These are phyloP conservation scores for Leptodirus hochenwartii DNA, from an alignment of 2,888 invertebrate genomes.

Conservation along the genomic window DNA sequence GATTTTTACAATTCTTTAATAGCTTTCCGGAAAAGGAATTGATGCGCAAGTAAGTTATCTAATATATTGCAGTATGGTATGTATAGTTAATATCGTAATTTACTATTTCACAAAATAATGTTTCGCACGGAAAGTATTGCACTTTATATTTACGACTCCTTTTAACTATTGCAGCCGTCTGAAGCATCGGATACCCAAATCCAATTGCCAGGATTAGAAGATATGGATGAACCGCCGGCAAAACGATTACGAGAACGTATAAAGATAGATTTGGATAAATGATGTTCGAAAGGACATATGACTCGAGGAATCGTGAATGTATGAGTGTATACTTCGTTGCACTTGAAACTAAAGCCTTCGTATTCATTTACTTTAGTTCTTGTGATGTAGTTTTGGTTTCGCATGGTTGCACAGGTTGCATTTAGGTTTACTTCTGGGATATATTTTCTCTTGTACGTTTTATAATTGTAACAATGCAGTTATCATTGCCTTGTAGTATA, in stretches of 20 bases:
- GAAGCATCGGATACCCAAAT: constrained; percentile 68
- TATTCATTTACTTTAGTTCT: no score
- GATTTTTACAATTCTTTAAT: no score
- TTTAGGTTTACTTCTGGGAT: no score
- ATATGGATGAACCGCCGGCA: constrained; percentile 27
- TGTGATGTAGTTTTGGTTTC: no score
- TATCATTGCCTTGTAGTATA: no score
- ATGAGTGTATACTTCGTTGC: no score
- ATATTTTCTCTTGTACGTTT: no score
- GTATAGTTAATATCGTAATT: background rate
- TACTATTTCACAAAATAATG: background rate
- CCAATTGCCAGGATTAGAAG: constrained; percentile 50
- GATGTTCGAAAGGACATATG: constrained; percentile 12
- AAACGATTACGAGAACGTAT: constrained; percentile 24
- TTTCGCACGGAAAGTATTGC: background rate
- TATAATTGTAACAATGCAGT: no score
- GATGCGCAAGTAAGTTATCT: constrained; percentile 43
- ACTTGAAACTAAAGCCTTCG: no score
- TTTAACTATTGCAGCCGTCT: constrained; percentile 38
- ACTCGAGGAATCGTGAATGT: no score
- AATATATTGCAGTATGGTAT: constrained; percentile 3
- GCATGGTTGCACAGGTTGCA: no score
- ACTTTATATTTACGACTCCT: background rate
- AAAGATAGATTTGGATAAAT: constrained; percentile 23
- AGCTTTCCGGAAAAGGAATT: constrained; percentile 21